Conservation (phyloP, 1,140 invertebrate species). For the Drosophila varians region DNA sequence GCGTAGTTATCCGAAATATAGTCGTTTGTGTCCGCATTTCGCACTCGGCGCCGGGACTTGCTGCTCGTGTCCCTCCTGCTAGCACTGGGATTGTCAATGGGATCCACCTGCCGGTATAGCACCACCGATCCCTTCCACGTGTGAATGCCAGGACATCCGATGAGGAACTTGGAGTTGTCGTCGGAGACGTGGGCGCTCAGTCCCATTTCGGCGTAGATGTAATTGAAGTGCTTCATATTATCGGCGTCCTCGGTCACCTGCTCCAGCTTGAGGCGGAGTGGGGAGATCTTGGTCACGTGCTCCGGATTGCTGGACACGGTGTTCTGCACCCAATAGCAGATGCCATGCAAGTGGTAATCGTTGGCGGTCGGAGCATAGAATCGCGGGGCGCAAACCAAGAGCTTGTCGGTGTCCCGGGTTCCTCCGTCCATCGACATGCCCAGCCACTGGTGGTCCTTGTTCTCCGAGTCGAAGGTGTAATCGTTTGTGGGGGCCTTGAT, state of each 20-base stretch:
- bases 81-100: slow-evolving; percentile 54
- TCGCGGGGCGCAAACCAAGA: slow-evolving; percentile 78
- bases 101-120: slow-evolving; percentile 51
- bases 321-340: slow-evolving; percentile 83
- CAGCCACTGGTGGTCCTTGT: slow-evolving; percentile 75
- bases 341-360: slow-evolving; percentile 83
- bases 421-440: slow-evolving; percentile 81
- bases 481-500: slow-evolving; percentile 23
- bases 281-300: slow-evolving; percentile 66
- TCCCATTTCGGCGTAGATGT: slow-evolving; percentile 85
- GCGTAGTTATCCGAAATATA: slow-evolving; percentile 38
- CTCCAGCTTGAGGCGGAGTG: slow-evolving; percentile 50
- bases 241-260: slow-evolving; percentile 46
- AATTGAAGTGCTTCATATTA: slow-evolving; percentile 76
- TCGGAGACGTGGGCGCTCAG: slow-evolving; percentile 84
- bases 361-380: slow-evolving; percentile 52
- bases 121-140: slow-evolving; percentile 84
- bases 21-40: slow-evolving; percentile 43
- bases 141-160: slow-evolving; percentile 86
- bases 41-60: slow-evolving; percentile 22
- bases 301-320: slow-evolving; percentile 60
- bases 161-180: slow-evolving; percentile 84
- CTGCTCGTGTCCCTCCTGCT: slow-evolving; percentile 63
- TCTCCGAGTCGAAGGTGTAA: slow-evolving; percentile 67
- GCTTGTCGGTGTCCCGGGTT: slow-evolving; percentile 61